These are phyloP conservation scores for Laterallus jamaicensis DNA, from an alignment of 2,113 vertebrate species.

Conservation along the genomic window DNA sequence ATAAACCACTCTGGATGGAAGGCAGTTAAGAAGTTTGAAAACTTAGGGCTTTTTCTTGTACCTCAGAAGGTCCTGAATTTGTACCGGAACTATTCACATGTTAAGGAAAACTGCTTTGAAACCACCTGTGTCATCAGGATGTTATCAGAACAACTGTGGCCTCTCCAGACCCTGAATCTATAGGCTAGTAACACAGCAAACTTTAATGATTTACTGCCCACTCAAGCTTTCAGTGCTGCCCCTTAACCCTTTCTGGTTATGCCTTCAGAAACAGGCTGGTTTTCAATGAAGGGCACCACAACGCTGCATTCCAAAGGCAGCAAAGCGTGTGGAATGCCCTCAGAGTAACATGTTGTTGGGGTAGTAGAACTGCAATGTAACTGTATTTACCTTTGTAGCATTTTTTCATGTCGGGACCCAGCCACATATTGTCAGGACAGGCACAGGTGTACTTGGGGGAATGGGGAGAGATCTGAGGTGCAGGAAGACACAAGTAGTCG, in stretches of 20 bases:
- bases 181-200: background rate
- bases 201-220: background rate
- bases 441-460: slow-evolving; percentile 95
- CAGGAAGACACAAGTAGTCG: slow-evolving; percentile 95
- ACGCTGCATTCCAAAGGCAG: background rate
- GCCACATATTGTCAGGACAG: slow-evolving; percentile 92
- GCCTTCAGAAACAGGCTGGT: background rate
- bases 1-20: background rate
- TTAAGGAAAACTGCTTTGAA: background rate
- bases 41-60: background rate
- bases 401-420: slow-evolving; percentile 94
- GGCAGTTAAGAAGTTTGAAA: background rate
- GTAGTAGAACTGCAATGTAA: fast-evolving
- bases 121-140: fast-evolving
- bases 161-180: background rate
- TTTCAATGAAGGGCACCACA: background rate
- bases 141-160: background rate
- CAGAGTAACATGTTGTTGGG: background rate
- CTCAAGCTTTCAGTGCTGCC: background rate
- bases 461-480: slow-evolving; percentile 90
- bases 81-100: background rate
- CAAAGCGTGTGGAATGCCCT: no score
- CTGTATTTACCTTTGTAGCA: slow-evolving; percentile 84
- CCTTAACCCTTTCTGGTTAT: background rate
- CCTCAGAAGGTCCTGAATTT: background rate